Percentiles rank a stretch among this genome's conserved stretches.
Conservation (phyloP, 2,113 vertebrate species). For the Phylloscopus trochilus region DNA sequence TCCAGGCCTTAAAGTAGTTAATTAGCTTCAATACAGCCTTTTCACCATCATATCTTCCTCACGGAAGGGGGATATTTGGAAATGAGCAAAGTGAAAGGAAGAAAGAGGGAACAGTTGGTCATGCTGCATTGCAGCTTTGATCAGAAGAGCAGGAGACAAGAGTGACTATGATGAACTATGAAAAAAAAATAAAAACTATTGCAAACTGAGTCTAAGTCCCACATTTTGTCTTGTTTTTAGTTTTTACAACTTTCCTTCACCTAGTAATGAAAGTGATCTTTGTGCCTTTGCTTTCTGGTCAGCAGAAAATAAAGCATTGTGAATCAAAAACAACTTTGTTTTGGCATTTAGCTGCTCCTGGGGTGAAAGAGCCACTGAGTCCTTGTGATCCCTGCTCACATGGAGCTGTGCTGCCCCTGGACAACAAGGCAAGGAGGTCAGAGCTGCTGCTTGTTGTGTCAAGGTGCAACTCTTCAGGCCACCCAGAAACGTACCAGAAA, state of each 20-base stretch:
- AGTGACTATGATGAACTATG: background rate
- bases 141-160: background rate
- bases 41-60: background rate
- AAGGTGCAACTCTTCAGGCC: background rate
- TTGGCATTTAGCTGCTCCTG: background rate
- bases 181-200: background rate
- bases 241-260: background rate
- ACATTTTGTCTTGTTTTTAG: background rate
- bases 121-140: background rate
- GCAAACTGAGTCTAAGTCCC: background rate
- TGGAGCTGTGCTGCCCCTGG: background rate
- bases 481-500: background rate
- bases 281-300: background rate
- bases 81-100: background rate
- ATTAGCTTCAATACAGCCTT: background rate
- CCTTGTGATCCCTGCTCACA: background rate
- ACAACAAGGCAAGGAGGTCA: background rate
- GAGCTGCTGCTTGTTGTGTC: background rate
- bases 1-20: background rate
- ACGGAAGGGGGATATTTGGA: background rate
- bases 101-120: background rate
- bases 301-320: background rate
- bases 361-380: background rate
- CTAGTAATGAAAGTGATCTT: background rate
- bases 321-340: background rate